phyloP scores from a whole-genome alignment of 2,888 invertebrate genomes.

The Chymomyza amoena region DNA sequence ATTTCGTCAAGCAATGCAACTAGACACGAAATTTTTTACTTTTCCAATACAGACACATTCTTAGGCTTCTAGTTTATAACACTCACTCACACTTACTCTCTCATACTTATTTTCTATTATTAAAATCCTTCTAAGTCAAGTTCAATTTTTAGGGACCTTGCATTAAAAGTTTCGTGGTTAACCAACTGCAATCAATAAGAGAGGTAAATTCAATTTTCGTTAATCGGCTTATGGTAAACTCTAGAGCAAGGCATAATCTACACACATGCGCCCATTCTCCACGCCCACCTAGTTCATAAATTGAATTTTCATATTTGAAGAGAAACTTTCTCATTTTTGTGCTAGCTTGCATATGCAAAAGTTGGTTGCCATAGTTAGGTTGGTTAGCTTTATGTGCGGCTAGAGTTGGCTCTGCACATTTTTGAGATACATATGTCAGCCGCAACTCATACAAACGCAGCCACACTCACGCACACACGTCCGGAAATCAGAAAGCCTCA shows the following conservation, averaged over 20 bases:
- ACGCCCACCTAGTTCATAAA: not conserved
- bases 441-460: slow-evolving; percentile 4
- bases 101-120: no score
- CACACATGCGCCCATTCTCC: slow-evolving; percentile 25
- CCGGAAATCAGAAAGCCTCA: slow-evolving; percentile 14
- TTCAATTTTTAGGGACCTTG: not conserved
- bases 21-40: no score
- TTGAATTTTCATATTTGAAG: not conserved
- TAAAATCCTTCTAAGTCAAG: no score
- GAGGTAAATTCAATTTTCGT: slow-evolving; percentile 66
- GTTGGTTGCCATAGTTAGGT: not conserved
- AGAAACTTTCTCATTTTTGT: not conserved
- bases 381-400: not conserved
- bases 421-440: slow-evolving; percentile 15
- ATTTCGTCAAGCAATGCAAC: no score
- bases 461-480: not conserved
- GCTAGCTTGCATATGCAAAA: slow-evolving; percentile 1
- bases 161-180: not conserved
- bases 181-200: slow-evolving; percentile 59
- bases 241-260: slow-evolving; percentile 1
- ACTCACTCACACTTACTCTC: no score
- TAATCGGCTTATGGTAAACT: slow-evolving; percentile 66
- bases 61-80: no score
- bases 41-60: no score
- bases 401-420: not conserved